These are phyloP conservation scores for Philereme transversata DNA, from an alignment of 2,888 invertebrate species.

Conservation along the genomic window DNA sequence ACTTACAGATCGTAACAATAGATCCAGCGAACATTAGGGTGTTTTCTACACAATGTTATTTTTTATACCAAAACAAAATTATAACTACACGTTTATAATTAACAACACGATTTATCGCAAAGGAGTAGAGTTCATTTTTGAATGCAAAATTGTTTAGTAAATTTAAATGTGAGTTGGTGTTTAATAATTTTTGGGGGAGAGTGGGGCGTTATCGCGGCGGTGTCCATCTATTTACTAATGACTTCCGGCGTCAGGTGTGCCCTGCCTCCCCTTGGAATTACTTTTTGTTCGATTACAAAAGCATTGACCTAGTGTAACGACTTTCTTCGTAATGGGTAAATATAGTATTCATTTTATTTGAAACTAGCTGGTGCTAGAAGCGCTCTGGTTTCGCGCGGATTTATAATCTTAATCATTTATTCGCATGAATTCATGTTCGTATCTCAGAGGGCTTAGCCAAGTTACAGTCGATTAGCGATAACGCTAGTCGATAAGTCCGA, in stretches of 20 bases:
- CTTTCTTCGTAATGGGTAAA: slow-evolving; percentile 24
- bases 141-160: not conserved
- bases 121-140: slow-evolving; percentile 24
- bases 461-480: no score
- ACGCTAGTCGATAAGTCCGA: no score
- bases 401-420: no score
- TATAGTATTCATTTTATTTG: no score
- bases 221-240: slow-evolving; percentile 83
- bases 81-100: slow-evolving; percentile 36
- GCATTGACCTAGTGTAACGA: slow-evolving; percentile 35
- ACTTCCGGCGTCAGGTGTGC: slow-evolving; percentile 82
- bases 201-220: slow-evolving; percentile 74
- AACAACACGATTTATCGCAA: slow-evolving; percentile 24
- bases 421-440: no score
- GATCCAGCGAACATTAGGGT: slow-evolving; percentile 68
- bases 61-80: slow-evolving; percentile 61
- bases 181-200: slow-evolving; percentile 72
- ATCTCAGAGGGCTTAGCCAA: no score
- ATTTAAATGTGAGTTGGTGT: slow-evolving; percentile 40
- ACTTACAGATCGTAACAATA: slow-evolving; percentile 70
- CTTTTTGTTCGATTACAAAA: slow-evolving; percentile 50
- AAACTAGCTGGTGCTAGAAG: no score
- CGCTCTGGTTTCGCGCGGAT: no score
- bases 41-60: slow-evolving; percentile 71
- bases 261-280: slow-evolving; percentile 59